Evolutionary conservation across 2,113 vertebrate species (phyloP).

Genomic region (Chascanopsetta lugubris): DNA sequence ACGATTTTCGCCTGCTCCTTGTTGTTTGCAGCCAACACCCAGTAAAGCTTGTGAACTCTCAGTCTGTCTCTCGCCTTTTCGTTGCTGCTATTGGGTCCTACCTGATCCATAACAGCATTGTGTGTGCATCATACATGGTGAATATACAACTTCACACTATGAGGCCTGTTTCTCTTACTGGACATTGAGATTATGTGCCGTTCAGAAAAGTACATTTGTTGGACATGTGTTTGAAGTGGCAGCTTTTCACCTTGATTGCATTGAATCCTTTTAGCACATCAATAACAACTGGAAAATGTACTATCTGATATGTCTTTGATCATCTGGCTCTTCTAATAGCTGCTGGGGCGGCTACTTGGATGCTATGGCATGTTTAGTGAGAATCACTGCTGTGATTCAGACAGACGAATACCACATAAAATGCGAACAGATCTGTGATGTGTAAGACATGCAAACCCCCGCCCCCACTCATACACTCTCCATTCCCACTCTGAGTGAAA

Average conservation of each 20-base stretch:
- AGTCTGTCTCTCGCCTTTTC: too few relatives aligned
- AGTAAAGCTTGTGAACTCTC: too few relatives aligned
- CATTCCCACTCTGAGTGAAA: constrained; percentile 75
- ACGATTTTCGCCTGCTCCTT: too few relatives aligned
- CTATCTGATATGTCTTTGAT: constrained; percentile 22
- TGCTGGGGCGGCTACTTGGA: constrained; percentile 25
- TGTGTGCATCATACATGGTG: too few relatives aligned
- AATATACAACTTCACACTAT: too few relatives aligned
- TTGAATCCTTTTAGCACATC: constrained; percentile 1
- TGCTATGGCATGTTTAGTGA: constrained; percentile 19
- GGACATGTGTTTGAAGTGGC: neutral
- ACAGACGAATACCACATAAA: constrained; percentile 82
- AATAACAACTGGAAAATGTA: constrained; percentile 11
- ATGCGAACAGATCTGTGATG: constrained; percentile 77
- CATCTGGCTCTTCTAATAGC: constrained; percentile 14
- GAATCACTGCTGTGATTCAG: constrained; percentile 77
- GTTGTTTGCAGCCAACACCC: too few relatives aligned
- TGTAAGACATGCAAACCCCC: constrained; percentile 76
- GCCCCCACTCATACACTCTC: constrained; percentile 70
- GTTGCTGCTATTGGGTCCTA: too few relatives aligned
- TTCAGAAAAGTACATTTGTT: neutral
- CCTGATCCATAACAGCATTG: too few relatives aligned
- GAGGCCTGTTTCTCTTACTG: neutral
- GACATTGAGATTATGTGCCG: neutral
- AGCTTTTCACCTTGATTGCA: neutral